Conservation (phyloP, 1,140 invertebrate species). For the Bombyx mandarina region DNA sequence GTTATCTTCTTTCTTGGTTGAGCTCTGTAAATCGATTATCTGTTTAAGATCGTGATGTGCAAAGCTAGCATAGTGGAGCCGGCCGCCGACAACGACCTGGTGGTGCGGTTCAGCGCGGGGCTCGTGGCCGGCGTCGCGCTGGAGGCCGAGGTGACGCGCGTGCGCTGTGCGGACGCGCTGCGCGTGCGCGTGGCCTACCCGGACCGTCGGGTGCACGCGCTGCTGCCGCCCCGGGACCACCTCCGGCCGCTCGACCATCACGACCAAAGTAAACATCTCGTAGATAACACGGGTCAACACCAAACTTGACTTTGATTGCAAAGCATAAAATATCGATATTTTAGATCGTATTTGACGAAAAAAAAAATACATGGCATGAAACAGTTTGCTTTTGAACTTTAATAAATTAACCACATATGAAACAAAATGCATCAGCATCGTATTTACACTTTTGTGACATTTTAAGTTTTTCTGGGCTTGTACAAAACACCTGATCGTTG, state of each 20-base stretch:
- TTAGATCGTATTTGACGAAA: no score
- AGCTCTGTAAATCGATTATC: background rate
- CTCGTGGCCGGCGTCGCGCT: constrained; percentile 88
- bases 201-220: constrained; percentile 88
- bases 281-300: no score
- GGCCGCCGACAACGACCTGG: constrained; percentile 83
- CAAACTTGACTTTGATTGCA: no score
- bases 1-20: no score
- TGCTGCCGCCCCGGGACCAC: constrained; percentile 82
- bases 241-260: constrained; percentile 72
- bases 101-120: constrained; percentile 94
- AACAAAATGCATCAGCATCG: no score
- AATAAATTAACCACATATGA: no score
- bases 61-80: constrained; percentile 89
- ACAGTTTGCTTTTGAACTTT: no score
- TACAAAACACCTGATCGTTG: no score
- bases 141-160: constrained; percentile 87
- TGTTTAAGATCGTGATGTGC: constrained; percentile 78
- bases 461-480: no score
- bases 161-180: constrained; percentile 80
- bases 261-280: constrained; percentile 26
- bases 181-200: constrained; percentile 92
- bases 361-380: no score
- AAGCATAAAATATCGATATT: no score
- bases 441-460: no score